phyloP scores from a whole-genome alignment of 2,888 invertebrate genomes.

The Tenthredo distinguenda region DNA sequence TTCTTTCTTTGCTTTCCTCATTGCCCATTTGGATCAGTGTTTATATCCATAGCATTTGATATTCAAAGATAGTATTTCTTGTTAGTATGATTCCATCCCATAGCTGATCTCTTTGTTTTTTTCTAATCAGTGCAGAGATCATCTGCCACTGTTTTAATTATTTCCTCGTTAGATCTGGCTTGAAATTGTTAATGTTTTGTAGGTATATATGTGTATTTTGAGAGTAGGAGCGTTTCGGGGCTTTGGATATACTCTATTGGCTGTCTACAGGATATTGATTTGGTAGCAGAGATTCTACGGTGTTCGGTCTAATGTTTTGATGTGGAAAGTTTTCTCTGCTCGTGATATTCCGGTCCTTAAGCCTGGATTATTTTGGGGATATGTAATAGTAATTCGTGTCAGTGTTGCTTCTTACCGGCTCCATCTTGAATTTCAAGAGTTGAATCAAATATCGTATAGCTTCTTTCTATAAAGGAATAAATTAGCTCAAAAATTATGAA shows the following conservation, averaged over 20 bases:
- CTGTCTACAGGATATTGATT: not conserved
- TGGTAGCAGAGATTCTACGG: not conserved
- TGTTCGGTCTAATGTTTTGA: not conserved
- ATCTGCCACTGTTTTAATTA: not conserved
- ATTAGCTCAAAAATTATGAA: constrained; percentile 14
- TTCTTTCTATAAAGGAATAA: constrained; percentile 46
- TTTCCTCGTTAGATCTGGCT: not conserved
- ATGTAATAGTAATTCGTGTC: constrained; percentile 29
- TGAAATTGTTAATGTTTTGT: constrained; percentile 19
- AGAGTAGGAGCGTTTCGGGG: not conserved
- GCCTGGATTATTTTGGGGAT: not conserved
- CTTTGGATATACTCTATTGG: not conserved
- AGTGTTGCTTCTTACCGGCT: constrained; percentile 46
- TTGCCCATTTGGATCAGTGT: not conserved
- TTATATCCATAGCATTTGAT: not conserved
- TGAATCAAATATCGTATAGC: constrained; percentile 2
- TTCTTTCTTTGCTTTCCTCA: constrained; percentile 14
- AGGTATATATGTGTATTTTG: not conserved
- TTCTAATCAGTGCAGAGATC: not conserved
- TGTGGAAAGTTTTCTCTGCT: not conserved
- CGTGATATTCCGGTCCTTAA: not conserved
- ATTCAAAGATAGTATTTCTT: not conserved
- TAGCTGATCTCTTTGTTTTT: not conserved
- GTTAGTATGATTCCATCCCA: constrained; percentile 1
- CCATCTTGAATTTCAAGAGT: constrained; percentile 4